Base-by-base conservation (phyloP, 2,888 invertebrate genomes). In the Spodoptera picta region DNA sequence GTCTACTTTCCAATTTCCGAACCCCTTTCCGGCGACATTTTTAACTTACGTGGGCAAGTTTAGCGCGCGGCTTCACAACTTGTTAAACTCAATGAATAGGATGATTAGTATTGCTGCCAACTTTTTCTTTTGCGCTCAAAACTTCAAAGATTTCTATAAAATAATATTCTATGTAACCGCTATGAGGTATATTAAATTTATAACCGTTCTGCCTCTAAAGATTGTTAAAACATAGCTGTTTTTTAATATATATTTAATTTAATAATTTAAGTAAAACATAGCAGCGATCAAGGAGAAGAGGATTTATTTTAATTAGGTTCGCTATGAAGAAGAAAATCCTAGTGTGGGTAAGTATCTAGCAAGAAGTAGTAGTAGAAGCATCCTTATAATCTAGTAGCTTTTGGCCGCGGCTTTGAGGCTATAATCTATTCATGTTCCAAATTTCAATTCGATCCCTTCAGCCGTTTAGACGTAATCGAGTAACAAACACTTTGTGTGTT, bases 291-390 rank as follows among this genome's bases (percentile, higher is more conserved):
- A 60, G 64, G 66, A 60, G 58, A 57, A 62, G 47, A 54, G 47
- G 73, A 79, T 77, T 65, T 62, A 69, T 69, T 60, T 68, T 69
- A 68, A 75, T 79, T 68, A 68, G 65, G 72, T 57, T 65, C 58
- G 55, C 54, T 58, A 72, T 47, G 57, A 59, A 60, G 65, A 68
- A 77, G 73, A 27, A 27, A 19, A 19, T 19, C 19, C 19, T 19
- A 19, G 19, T 19, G 19, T 19, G 19, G 19, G n/a, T n/a, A n/a
- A n/a, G n/a, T n/a, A 19, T 1, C 19, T 19, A 19, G 19, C 19
- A 19, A 19, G 19, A 19, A 19, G 19, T 19, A 19, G 19, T 19
- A 19, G 19, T 19, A 19, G 19, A 19, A 19, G 19, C 19, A 19
- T 19, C 19, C 19, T 19, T 19, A 19, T 19, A 19, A 19, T 19